Base-by-base conservation (phyloP, 2,797 vertebrate species). In the Semaprochilodus insignis region DNA sequence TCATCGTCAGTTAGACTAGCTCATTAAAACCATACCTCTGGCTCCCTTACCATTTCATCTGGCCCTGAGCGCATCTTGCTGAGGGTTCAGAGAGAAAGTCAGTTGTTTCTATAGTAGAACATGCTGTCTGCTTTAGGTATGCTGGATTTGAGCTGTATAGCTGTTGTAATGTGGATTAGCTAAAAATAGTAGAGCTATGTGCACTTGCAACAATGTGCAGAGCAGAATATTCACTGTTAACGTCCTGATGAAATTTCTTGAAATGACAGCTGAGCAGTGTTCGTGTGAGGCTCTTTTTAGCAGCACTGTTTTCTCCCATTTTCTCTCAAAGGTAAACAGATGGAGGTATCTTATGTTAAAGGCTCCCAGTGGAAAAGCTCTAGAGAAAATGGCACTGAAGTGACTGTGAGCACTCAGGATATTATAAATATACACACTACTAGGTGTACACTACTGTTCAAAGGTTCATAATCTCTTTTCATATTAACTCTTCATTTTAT, bases 21-120 rank as follows among this genome's bases (percentile, higher is more conserved):
- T 85, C 84, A 86, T 86, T 86, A 86, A 81, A 86, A 78, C 8
- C 70, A 5, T 21, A 78, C 85, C 85, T 74, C 85, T 78, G 85
- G 85, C 81, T 83, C 52, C 76, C 62, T 52, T 25, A 44, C 27
- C 27, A 15, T 63, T 70, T 70, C 6, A 76, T 71, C n/a, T n/a
- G 14, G 78, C 82, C 48, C 4, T 16, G 66, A 44, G 66, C 65
- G 16, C 36, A n/a, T 70, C 66, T 67, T 6, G 31, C 62, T 25
- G 10, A 14, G 60, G 23, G 15, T 66, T 66, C 4, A 16, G 16
- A 34, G 6, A 36, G 36, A 40, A 21, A 19, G 1, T 4, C 19
- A n/a, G 16, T n/a, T 36, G 34, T 19, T 67, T 67, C 31, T 67
- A 15, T 10, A 40, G 6, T 21, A 27, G 66, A 40, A 16, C 13